phyloP scores from a whole-genome alignment of 2,888 invertebrate species.

The Nymphalis polychloros region DNA sequence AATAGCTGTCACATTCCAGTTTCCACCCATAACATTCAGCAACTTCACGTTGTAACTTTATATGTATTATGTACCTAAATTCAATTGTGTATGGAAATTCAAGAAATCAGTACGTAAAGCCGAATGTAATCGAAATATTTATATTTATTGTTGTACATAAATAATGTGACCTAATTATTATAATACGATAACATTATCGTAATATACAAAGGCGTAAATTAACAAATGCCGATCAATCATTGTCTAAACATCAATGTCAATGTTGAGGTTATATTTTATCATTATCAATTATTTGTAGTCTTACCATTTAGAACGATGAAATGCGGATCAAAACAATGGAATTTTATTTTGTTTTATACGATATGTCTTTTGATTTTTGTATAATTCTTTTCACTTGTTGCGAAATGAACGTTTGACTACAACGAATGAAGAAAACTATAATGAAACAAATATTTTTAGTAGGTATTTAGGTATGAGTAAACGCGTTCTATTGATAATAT shows the following conservation, averaged over 20 bases:
- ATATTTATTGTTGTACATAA: background rate
- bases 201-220: slow-evolving; percentile 1
- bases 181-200: slow-evolving; percentile 5
- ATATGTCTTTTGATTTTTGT: no score
- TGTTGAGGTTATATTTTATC: slow-evolving; percentile 10
- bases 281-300: background rate
- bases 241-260: slow-evolving; percentile 6
- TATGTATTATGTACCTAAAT: background rate
- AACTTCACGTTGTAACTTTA: background rate
- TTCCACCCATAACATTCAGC: background rate
- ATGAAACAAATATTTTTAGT: slow-evolving; percentile 8
- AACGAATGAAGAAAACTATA: background rate
- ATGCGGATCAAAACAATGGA: background rate
- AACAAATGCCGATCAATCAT: slow-evolving; percentile 5
- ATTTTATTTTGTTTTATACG: no score
- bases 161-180: slow-evolving; percentile 10
- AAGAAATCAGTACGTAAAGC: background rate
- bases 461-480: slow-evolving; percentile 1
- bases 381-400: background rate
- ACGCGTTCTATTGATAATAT: slow-evolving; percentile 17
- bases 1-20: background rate
- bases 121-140: background rate
- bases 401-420: background rate
- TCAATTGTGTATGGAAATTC: background rate
- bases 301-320: slow-evolving; percentile 4